A percentile compares a stretch with the other conserved stretches of the same genome.
Evolutionary conservation across 2,113 vertebrate species (phyloP).

Genomic region (Pantherophis guttatus): DNA sequence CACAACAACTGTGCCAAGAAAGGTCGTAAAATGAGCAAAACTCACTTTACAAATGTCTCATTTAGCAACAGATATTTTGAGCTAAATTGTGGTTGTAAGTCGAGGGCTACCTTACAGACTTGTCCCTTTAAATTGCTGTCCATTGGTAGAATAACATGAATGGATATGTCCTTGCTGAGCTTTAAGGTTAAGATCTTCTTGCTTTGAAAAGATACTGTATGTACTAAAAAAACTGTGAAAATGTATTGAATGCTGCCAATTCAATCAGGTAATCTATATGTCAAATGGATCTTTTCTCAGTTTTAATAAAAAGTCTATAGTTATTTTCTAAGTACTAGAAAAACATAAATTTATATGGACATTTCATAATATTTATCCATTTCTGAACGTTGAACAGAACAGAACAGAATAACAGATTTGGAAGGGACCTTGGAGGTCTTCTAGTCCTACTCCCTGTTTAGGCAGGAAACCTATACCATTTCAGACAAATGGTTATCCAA

Average conservation of each 20-base stretch:
- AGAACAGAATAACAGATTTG: too few species aligned
- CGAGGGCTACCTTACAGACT: neutral
- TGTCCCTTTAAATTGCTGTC: neutral
- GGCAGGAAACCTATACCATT: too few species aligned
- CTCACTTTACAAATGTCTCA: neutral
- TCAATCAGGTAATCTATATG: neutral
- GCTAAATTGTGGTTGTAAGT: neutral
- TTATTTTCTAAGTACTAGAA: neutral
- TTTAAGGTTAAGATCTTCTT: neutral
- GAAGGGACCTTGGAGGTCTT: too few species aligned
- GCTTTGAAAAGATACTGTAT: neutral
- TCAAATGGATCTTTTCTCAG: neutral
- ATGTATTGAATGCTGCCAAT: neutral
- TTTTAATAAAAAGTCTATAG: constrained; percentile 2
- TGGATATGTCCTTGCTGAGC: too few species aligned
- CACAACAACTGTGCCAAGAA: neutral
- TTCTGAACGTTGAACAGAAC: neutral
- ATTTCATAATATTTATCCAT: constrained; percentile 17
- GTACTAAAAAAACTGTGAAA: neutral
- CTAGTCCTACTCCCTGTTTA: too few species aligned
- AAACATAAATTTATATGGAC: neutral
- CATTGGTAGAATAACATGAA: too few species aligned
- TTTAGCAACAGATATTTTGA: neutral
- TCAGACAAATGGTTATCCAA: too few species aligned
- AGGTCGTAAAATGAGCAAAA: neutral